Evolutionary conservation across 2,888 invertebrate genomes (phyloP).

Genomic region (Cerceris ruficornis): DNA sequence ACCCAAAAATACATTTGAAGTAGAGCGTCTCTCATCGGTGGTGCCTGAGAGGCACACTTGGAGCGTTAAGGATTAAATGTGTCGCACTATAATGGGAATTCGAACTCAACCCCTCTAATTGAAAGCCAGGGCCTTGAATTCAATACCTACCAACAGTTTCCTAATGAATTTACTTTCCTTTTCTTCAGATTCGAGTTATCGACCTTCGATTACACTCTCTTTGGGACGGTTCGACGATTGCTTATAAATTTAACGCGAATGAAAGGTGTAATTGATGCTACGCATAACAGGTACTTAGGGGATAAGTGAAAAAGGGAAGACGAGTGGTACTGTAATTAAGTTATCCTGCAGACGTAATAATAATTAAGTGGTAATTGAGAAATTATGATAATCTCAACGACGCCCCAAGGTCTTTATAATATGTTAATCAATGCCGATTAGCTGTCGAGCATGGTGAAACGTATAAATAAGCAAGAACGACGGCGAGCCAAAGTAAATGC

Average conservation of each 20-base stretch:
- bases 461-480: slow-evolving; percentile 5
- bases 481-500: background rate
- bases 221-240: background rate
- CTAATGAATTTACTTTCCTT: too few species aligned
- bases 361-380: slow-evolving; percentile 46
- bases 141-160: too few species aligned
- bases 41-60: too few species aligned
- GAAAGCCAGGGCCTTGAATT: too few species aligned
- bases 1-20: too few species aligned
- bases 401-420: slow-evolving; percentile 39
- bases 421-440: slow-evolving; percentile 39
- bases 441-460: slow-evolving; percentile 11
- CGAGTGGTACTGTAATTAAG: slow-evolving; percentile 36
- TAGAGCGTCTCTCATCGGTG: too few species aligned
- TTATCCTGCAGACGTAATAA: slow-evolving; percentile 22
- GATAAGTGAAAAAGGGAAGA: slow-evolving; percentile 32
- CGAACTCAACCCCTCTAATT: too few species aligned
- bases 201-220: background rate
- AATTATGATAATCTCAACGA: slow-evolving; percentile 44
- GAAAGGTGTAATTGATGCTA: background rate
- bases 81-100: too few species aligned
- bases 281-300: background rate
- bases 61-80: too few species aligned
- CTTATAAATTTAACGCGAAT: too few species aligned
- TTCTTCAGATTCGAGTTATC: too few species aligned